Base-by-base conservation (phyloP, 2,113 vertebrate species). In the Egretta garzetta region DNA sequence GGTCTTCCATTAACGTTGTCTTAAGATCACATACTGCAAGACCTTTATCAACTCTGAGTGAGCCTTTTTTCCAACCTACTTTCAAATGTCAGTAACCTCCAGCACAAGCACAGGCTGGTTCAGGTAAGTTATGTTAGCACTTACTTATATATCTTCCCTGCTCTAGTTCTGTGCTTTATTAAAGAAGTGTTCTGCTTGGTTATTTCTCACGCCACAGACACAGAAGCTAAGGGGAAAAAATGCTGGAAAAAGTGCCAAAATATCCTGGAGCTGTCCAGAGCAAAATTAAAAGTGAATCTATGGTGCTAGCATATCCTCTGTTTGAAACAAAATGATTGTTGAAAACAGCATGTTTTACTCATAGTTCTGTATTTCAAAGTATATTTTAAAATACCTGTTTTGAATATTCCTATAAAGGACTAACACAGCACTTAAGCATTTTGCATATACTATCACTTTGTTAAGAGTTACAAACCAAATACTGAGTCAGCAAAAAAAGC, bases 201-300 rank as follows among this genome's bases (percentile, higher is more conserved):
- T 73, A 56, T 91, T 73, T 76, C 59, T 92, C 91, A 72, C 77
- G 52, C 60, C 37, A 55, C 74, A 93, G 43, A 74, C 56, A 56
- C 33, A 49, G 35, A 68, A 79, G 49, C 68, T 60, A 41, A 72
- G 19, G 47, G 47, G 50, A 5, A 4, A 71, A 94, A 53, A 9
- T 39, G 53, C 18, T 33, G 45, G 39, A 5, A 77, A 71, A 85
- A 71, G 20, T n/a, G 39, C 60, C 80, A 91, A 88, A 90, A 92
- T 75, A 81, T 53, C 53, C 73, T 22, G 33, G 49, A 94, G 52
- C 88, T 79, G 70, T 81, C 64, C 77, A 23, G 43, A 75, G 76
- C 39, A 81, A 81, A 95, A 95, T 89, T 81, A 91, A 88, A 89
- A 91, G 86, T 66, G 18, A 84, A 88, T 88, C 76, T 56, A 21